Evolutionary conservation across 2,888 invertebrate genomes (phyloP).

Genomic region (Lasioglossum pauxillum): DNA sequence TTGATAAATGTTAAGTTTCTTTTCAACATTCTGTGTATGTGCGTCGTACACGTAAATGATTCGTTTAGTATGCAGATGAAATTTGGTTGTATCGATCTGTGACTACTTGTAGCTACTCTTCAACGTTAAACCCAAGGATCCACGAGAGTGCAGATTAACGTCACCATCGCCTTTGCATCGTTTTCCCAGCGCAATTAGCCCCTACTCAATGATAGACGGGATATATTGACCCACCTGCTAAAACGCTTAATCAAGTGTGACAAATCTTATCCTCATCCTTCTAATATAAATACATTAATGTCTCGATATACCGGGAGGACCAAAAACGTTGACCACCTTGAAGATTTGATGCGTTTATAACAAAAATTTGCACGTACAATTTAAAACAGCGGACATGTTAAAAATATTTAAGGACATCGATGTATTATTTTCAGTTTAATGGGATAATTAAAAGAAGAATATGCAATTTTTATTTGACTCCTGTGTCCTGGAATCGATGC

Average conservation of each 20-base stretch:
- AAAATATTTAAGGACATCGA: too few species aligned
- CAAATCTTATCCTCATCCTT: neutral
- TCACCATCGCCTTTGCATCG: neutral
- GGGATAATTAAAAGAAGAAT: too few species aligned
- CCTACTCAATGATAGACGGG: neutral
- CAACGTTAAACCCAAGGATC: neutral
- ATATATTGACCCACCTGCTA: neutral
- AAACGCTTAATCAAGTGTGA: neutral
- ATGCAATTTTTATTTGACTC: too few species aligned
- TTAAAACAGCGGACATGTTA: too few species aligned
- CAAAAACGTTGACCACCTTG: neutral
- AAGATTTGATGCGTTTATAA: neutral
- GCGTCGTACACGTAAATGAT: neutral
- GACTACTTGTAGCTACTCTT: neutral
- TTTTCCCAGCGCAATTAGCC: slow-evolving; percentile 1
- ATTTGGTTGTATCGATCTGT: neutral
- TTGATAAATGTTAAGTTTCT: neutral
- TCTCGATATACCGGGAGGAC: neutral
- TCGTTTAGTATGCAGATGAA: neutral
- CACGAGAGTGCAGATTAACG: neutral
- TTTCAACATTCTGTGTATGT: neutral
- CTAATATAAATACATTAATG: slow-evolving; percentile 1
- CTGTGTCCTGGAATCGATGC: too few species aligned
- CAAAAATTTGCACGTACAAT: too few species aligned
- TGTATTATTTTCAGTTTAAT: too few species aligned